Conservation (phyloP, 2,888 invertebrate species). For the Hemistola chrysoprasaria region DNA sequence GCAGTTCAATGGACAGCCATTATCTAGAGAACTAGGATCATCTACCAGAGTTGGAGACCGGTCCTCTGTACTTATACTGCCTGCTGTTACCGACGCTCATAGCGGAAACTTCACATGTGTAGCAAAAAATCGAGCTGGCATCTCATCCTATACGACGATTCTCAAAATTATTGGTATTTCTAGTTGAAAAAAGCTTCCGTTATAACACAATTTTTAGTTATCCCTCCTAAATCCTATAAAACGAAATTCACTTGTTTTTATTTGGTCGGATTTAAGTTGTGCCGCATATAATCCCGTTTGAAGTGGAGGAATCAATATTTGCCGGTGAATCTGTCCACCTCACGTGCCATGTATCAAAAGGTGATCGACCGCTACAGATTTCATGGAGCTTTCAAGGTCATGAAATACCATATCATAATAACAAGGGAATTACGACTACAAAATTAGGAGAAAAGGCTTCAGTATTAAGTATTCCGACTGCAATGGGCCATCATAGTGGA, state of each 20-base stretch:
- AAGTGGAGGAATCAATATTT: constrained; percentile 85
- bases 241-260: constrained; percentile 15
- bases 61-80: constrained; percentile 75
- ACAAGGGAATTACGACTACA: constrained; percentile 77
- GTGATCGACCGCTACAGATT: constrained; percentile 87
- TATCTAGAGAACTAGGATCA: constrained; percentile 72
- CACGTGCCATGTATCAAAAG: constrained; percentile 85
- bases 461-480: constrained; percentile 81
- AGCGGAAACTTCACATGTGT: constrained; percentile 83
- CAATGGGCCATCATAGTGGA: constrained; percentile 83
- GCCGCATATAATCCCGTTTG: constrained; percentile 86
- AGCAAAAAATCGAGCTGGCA: constrained; percentile 79
- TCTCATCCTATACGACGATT: constrained; percentile 70
- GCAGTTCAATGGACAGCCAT: constrained; percentile 81
- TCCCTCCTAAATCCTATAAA: constrained; percentile 20
- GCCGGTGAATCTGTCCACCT: constrained; percentile 86
- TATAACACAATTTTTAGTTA: constrained; percentile 28
- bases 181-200: constrained; percentile 21
- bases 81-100: constrained; percentile 73
- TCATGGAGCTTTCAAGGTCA: constrained; percentile 86
- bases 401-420: constrained; percentile 80
- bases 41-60: constrained; percentile 69
- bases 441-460: constrained; percentile 81
- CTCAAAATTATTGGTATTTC: constrained; percentile 78
- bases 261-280: constrained; percentile 53